Percentiles rank a stretch among this genome's conserved stretches.
phyloP scores from a whole-genome alignment of 2,113 vertebrate genomes.

The Cochlearius cochlearius region DNA sequence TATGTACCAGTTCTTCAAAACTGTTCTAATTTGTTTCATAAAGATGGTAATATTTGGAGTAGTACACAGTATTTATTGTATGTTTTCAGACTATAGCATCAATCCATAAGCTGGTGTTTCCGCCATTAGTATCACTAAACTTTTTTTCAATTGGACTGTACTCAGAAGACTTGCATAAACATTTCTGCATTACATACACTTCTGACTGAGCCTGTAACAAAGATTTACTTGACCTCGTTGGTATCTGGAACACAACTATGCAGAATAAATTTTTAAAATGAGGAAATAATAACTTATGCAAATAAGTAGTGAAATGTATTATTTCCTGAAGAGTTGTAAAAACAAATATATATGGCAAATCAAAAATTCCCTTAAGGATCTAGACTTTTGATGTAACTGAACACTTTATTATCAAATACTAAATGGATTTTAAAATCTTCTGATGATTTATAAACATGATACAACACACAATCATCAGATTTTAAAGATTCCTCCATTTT shows the following conservation, averaged over 20 bases:
- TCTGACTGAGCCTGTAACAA: not conserved
- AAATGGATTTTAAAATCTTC: not conserved
- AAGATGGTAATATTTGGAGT: not conserved
- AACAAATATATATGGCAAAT: not conserved
- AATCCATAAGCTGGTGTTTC: not conserved
- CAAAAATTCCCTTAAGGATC: not conserved
- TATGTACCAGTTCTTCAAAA: not conserved
- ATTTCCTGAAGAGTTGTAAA: not conserved
- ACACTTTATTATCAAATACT: not conserved
- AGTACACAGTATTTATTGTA: not conserved
- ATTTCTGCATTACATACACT: not conserved
- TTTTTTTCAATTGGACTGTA: not conserved
- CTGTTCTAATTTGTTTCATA: not conserved
- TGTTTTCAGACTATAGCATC: not conserved
- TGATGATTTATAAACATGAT: not conserved
- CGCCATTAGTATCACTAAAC: too few species aligned
- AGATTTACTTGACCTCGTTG: not conserved
- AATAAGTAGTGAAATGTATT: not conserved
- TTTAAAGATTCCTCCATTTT: not conserved
- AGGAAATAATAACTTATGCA: not conserved
- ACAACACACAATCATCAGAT: not conserved
- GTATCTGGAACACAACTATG: not conserved
- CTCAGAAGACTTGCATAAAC: not conserved
- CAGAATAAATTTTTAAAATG: not conserved
- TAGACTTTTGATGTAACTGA: not conserved